phyloP scores from a whole-genome alignment of 2,797 vertebrate genomes.

The Sphaeramia orbicularis region DNA sequence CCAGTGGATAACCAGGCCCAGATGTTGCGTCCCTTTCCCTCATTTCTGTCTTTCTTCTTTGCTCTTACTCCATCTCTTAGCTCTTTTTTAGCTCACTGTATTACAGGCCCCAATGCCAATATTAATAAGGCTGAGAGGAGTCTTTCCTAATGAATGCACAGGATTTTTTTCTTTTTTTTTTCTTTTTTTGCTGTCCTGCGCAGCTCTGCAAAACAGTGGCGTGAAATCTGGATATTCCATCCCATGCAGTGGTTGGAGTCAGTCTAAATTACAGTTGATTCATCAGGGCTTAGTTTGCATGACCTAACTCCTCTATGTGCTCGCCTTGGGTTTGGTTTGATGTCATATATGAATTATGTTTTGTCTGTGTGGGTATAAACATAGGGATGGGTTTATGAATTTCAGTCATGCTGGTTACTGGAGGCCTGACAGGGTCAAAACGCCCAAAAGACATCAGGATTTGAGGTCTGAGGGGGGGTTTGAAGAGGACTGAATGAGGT shows the following conservation, averaged over 20 bases:
- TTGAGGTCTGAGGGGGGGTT: conserved; percentile 7
- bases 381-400: conserved; percentile 33
- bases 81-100: conserved; percentile 63
- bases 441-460: conserved; percentile 9
- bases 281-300: conserved; percentile 23
- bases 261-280: conserved; percentile 31
- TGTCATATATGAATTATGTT: conserved; percentile 34
- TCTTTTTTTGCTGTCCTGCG: conserved; percentile 26
- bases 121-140: conserved; percentile 53
- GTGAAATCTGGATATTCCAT: conserved; percentile 56
- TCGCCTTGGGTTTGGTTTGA: conserved; percentile 21
- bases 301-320: conserved; percentile 17
- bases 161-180: conserved; percentile 1
- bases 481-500: conserved; percentile 33
- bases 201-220: conserved; percentile 45
- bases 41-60: conserved; percentile 25
- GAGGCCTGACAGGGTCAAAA: conserved; percentile 18
- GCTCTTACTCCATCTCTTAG: conserved; percentile 44
- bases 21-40: conserved; percentile 48
- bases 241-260: conserved; percentile 28
- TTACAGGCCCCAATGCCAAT: conserved; percentile 57
- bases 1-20: conserved; percentile 70
- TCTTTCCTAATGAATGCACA: conserved; percentile 64
- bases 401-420: conserved; percentile 31
- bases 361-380: conserved; percentile 31